These are phyloP conservation scores for Anguilla marmorata DNA, from an alignment of 2,797 vertebrate species.

Conservation along the genomic window DNA sequence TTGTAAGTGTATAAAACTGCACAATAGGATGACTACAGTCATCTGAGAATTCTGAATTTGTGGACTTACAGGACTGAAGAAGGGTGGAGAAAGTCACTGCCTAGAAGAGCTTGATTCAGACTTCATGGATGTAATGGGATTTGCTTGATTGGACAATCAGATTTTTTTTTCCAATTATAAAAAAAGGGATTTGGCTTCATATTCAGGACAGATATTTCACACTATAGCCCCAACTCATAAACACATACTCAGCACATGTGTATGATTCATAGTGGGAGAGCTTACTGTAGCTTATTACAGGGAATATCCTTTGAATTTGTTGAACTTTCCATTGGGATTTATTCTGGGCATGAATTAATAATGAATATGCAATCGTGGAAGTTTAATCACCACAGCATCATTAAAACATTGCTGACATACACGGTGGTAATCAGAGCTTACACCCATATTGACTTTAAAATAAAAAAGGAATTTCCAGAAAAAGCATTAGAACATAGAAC, in stretches of 20 bases:
- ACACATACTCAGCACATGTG: neutral
- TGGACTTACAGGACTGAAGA: neutral
- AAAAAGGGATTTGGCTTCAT: neutral
- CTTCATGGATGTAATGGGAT: neutral
- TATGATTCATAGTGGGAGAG: neutral
- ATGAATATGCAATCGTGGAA: too few species aligned
- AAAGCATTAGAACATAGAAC: too few species aligned
- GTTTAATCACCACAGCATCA: too few species aligned
- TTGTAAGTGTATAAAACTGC: neutral
- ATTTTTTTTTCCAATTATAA: neutral
- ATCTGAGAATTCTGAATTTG: neutral
- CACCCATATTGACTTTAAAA: too few species aligned
- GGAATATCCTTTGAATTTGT: too few species aligned
- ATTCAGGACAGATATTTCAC: neutral
- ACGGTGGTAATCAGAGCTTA: too few species aligned
- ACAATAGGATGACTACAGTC: neutral
- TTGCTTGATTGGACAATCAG: neutral
- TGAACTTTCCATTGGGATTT: too few species aligned
- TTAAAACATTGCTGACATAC: too few species aligned
- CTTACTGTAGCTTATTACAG: too few species aligned
- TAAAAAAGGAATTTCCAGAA: too few species aligned
- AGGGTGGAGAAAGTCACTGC: neutral
- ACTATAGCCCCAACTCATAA: neutral
- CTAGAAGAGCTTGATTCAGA: neutral
- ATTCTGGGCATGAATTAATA: too few species aligned